phyloP scores from a whole-genome alignment of 2,888 invertebrate species.

The Drosophila koepferae region DNA sequence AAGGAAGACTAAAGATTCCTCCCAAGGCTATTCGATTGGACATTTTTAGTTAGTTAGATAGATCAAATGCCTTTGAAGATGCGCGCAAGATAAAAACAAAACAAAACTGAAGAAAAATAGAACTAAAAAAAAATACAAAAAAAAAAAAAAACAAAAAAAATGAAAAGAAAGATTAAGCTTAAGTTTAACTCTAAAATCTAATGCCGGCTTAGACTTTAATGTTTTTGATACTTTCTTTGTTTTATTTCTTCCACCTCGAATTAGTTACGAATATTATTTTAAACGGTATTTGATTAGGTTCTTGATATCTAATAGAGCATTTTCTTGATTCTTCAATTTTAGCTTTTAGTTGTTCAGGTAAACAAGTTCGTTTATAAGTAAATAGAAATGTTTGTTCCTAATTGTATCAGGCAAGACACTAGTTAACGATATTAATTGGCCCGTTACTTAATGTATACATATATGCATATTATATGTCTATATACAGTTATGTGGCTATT shows the following conservation, averaged over 20 bases:
- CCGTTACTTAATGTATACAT: conserved; percentile 65
- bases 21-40: conserved; percentile 76
- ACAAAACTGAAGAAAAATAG: conserved; percentile 34
- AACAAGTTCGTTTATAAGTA: conserved; percentile 47
- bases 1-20: conserved; percentile 76
- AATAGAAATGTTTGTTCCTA: conserved; percentile 77
- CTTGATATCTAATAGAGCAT: background rate
- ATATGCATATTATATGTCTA: background rate
- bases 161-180: conserved; percentile 25
- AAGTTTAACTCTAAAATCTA: conserved; percentile 71
- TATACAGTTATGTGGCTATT: conserved; percentile 21
- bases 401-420: conserved; percentile 70
- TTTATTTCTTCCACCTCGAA: conserved; percentile 32
- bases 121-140: conserved; percentile 7
- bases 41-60: conserved; percentile 76
- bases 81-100: conserved; percentile 57
- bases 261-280: conserved; percentile 45
- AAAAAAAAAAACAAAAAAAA: background rate
- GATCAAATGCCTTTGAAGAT: conserved; percentile 81
- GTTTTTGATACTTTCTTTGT: conserved; percentile 17
- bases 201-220: conserved; percentile 80
- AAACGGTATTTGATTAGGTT: conserved; percentile 6
- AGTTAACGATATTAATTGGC: conserved; percentile 77
- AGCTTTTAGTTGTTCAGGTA: conserved; percentile 44
- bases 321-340: conserved; percentile 26